Base-by-base conservation (phyloP, 53 echinoderm and acorn worm species). In the Apostichopus leukothele region DNA sequence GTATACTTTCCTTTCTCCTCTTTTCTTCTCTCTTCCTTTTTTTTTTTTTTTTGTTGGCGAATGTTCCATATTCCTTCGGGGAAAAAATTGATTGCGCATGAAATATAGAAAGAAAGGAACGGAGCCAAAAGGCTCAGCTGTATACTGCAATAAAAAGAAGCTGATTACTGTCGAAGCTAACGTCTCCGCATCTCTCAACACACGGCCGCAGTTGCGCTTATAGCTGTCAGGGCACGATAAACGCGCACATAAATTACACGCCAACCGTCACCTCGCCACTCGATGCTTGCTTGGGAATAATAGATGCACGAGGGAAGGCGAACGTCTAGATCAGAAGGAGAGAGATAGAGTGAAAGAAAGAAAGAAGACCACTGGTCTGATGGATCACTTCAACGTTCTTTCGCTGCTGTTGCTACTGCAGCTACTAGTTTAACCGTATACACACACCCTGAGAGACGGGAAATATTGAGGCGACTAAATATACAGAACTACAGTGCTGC, bases 211-310 rank as follows among this genome's bases (percentile, higher is more conserved):
- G 19, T 53, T 54, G 20, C 23, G 81, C 54, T 81, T 81, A 23
- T 81, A 59, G 81, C 55, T 81, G 81, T 81, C 54, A 21, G 55
- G 81, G 54, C 54, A 81, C 81, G 51, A 81, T 81, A 54, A 81
- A 81, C 81, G 54, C 19, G 81, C 55, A 81, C 81, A 81, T 81
- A 81, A 81, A 81, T 81, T 81, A 81, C 59, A 25, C 55, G 59
- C 55, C 81, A 81, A 26, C 60, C 19, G 59, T 25, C 57, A 81
- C 52, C 81, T 19, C 71, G 71, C 50, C 39, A 39, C 39, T 39
- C 39, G 3, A 39, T 39, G 39, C 39, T 39, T 81, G 81, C 23
- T n/a, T 25, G 81, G 19, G 81, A 54, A 81, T 81, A 81, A 81
- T 81, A 59, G 81, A 81, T 81, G 81, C 55, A 59, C 54, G 23